Percentiles rank a stretch among this genome's conserved stretches.
Conservation (phyloP, 2,797 vertebrate species). For the Avahi laniger region DNA sequence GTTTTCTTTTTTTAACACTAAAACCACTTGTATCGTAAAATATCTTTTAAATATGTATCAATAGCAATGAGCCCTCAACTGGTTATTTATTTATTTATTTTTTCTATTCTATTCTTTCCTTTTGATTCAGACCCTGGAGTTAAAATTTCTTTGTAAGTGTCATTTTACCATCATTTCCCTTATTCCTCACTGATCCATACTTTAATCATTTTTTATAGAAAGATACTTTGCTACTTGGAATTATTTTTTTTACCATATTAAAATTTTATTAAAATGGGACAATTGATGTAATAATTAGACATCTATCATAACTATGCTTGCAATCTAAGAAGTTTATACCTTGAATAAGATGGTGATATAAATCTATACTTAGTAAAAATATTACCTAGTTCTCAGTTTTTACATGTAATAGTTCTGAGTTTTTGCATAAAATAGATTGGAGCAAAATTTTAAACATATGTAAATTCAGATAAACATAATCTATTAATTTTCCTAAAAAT, state of each 20-base stretch:
- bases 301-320: neutral
- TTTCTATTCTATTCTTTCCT: neutral
- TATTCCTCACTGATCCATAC: neutral
- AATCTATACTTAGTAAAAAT: neutral
- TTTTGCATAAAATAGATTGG: neutral
- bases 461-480: neutral
- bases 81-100: neutral
- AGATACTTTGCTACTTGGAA: neutral
- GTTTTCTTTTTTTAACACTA: neutral
- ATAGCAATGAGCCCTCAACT: neutral
- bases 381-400: neutral
- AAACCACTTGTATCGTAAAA: neutral
- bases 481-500: neutral
- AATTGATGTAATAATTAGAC: neutral
- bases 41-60: neutral
- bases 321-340: neutral
- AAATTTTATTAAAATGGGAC: neutral
- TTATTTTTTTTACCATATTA: neutral
- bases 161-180: neutral
- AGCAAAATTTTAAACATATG: neutral
- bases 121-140: neutral
- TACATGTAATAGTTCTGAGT: neutral
- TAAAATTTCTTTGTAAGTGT: neutral
- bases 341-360: neutral
- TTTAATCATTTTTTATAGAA: neutral